Percentiles rank a stretch among this genome's conserved stretches.
Conservation (phyloP, 1,140 invertebrate genomes). For the Drosophila sturtevanti region DNA sequence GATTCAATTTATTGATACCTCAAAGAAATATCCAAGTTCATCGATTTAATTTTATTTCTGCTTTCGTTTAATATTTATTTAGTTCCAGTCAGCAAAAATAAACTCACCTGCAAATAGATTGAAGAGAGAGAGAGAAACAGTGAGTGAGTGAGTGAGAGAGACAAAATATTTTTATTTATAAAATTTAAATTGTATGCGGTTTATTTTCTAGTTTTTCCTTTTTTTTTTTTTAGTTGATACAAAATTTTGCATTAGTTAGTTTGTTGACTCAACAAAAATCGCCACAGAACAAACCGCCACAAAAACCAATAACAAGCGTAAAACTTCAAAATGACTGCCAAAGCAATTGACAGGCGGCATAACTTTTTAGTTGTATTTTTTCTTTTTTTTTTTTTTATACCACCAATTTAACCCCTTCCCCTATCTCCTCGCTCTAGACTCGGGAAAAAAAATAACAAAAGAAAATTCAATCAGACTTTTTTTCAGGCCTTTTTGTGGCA, state of each 20-base stretch:
- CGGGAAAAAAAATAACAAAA: slow-evolving; percentile 16
- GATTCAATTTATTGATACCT: background rate
- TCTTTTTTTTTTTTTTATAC: too few relatives aligned
- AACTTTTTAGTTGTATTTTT: slow-evolving; percentile 11
- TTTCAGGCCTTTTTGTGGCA: background rate
- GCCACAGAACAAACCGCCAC: slow-evolving; percentile 8
- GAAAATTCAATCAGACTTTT: slow-evolving; percentile 1
- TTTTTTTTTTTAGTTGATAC: background rate
- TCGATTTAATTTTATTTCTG: background rate
- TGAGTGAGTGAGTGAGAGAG: too few relatives aligned
- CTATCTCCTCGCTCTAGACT: too few relatives aligned
- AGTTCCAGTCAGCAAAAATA: background rate
- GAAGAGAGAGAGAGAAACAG: slow-evolving; percentile 15
- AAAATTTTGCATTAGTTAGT: background rate
- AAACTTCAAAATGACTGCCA: slow-evolving; percentile 38
- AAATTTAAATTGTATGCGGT: slow-evolving; percentile 15
- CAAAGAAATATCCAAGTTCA: background rate
- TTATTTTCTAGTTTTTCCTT: slow-evolving; percentile 22
- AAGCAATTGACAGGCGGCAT: slow-evolving; percentile 61
- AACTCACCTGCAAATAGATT: slow-evolving; percentile 64
- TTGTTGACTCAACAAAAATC: slow-evolving; percentile 31
- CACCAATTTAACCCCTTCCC: too few relatives aligned
- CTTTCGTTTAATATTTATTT: background rate
- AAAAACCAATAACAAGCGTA: slow-evolving; percentile 5
- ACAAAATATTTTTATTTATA: slow-evolving; percentile 3